Conservation (phyloP, 2,113 vertebrate genomes). For the Dicrurus megarhynchus region DNA sequence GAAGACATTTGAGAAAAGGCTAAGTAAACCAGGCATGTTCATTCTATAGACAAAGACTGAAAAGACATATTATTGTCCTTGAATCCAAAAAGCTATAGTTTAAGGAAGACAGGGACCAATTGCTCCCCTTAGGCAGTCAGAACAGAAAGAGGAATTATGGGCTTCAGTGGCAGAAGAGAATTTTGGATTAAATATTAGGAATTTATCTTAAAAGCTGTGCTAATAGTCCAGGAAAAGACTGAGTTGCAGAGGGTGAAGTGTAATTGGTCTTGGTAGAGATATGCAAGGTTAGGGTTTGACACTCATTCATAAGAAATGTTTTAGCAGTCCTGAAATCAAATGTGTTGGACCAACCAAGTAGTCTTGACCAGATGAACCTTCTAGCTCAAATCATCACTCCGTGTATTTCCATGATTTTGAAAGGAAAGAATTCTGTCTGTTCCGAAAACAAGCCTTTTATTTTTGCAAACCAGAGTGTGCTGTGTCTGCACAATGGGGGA, state of each 20-base stretch:
- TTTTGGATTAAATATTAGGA: background rate
- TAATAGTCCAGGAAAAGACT: background rate
- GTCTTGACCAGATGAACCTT: background rate
- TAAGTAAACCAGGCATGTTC: background rate
- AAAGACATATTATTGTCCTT: background rate
- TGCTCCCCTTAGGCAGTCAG: background rate
- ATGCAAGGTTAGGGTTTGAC: background rate
- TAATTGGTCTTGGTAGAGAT: background rate
- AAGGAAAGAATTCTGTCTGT: background rate
- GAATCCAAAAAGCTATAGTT: background rate
- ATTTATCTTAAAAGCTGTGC: background rate
- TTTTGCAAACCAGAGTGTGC: background rate
- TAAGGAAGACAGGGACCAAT: background rate
- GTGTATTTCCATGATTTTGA: background rate
- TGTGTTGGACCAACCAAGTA: background rate
- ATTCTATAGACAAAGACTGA: background rate
- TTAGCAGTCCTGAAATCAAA: background rate
- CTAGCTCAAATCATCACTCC: background rate
- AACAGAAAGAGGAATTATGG: background rate
- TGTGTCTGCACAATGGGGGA: background rate
- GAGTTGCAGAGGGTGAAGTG: background rate
- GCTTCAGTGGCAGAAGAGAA: background rate
- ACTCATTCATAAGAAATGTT: background rate
- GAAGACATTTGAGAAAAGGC: background rate
- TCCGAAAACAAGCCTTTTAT: background rate